Percentiles rank a stretch among this genome's conserved stretches.
These are phyloP conservation scores for Nycticebus coucang DNA, from an alignment of 2,113 vertebrate genomes.

Conservation along the genomic window DNA sequence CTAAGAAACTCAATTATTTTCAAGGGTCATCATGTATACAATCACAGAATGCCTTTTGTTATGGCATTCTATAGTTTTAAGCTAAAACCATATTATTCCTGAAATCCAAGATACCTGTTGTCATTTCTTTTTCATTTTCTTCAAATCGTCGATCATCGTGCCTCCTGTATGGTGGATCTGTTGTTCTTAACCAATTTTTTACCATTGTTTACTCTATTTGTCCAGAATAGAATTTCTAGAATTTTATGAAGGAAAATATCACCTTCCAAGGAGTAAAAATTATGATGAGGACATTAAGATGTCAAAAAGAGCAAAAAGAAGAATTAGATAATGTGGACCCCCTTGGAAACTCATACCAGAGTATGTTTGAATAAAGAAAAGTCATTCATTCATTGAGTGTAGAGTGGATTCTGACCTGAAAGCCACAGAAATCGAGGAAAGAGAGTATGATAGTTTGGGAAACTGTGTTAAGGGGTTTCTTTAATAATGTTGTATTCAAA, in stretches of 20 bases:
- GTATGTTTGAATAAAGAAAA: background rate
- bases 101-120: background rate
- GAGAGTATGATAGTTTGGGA: background rate
- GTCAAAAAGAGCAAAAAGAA: background rate
- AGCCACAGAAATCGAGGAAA: background rate
- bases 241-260: background rate
- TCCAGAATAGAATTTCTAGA: background rate
- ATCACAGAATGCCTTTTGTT: background rate
- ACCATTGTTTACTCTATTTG: background rate
- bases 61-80: background rate
- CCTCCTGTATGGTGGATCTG: background rate
- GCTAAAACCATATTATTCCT: background rate
- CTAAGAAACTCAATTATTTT: background rate
- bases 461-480: background rate
- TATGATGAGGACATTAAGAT: background rate
- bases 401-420: background rate
- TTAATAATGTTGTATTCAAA: background rate
- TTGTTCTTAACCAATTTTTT: background rate
- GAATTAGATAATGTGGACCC: background rate
- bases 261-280: background rate
- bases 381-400: background rate
- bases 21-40: background rate
- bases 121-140: background rate
- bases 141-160: background rate
- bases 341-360: background rate